Percentiles rank a stretch among this genome's conserved stretches.
These are phyloP conservation scores for Drosophila repleta DNA, from an alignment of 1,140 invertebrate species.

Conservation along the genomic window DNA sequence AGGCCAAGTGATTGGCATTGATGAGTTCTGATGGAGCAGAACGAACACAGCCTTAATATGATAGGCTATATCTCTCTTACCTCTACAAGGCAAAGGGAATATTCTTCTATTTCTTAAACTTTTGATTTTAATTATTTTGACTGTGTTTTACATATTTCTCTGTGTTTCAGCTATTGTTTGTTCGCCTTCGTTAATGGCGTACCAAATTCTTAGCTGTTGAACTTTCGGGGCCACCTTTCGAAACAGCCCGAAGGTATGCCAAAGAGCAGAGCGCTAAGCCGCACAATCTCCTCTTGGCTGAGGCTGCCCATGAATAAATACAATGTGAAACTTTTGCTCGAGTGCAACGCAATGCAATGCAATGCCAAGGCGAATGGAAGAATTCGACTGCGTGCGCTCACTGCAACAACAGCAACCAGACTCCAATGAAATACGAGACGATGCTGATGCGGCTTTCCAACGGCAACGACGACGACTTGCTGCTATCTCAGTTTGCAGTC, in stretches of 20 bases:
- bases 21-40: neutral
- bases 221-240: slow-evolving; percentile 10
- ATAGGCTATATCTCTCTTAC: too few species aligned
- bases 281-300: slow-evolving; percentile 9
- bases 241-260: slow-evolving; percentile 1
- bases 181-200: slow-evolving; percentile 1
- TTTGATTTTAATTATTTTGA: neutral
- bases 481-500: slow-evolving; percentile 35
- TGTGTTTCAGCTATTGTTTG: too few species aligned
- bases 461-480: slow-evolving; percentile 23
- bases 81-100: too few species aligned
- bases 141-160: neutral
- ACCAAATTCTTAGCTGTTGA: slow-evolving; percentile 5
- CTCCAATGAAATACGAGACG: slow-evolving; percentile 46
- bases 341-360: slow-evolving; percentile 26
- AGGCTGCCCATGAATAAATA: slow-evolving; percentile 33
- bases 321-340: slow-evolving; percentile 50
- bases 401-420: slow-evolving; percentile 30
- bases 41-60: neutral
- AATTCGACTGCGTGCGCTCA: slow-evolving; percentile 42
- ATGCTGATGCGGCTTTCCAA: slow-evolving; percentile 55
- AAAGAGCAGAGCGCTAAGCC: neutral
- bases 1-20: neutral
- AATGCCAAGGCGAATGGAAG: slow-evolving; percentile 50
- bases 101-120: too few species aligned